Conservation (phyloP, 2,888 invertebrate genomes). For the Leptinotarsa juncta region DNA sequence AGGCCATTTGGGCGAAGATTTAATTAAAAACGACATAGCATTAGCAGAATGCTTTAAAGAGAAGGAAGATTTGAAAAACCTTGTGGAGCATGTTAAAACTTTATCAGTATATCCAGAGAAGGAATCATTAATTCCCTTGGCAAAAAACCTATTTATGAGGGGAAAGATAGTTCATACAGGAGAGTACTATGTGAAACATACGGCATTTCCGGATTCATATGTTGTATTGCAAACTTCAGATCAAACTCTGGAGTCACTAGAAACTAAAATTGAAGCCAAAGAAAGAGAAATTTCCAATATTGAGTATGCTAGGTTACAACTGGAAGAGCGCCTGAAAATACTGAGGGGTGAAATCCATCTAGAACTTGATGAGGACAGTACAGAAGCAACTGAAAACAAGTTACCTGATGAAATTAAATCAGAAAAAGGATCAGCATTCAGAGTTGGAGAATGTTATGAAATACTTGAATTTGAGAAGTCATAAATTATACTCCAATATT, state of each 20-base stretch:
- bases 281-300: slow-evolving; percentile 47
- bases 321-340: slow-evolving; percentile 52
- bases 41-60: slow-evolving; percentile 42
- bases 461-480: slow-evolving; percentile 57
- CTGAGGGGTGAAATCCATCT: slow-evolving; percentile 43
- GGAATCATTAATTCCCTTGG: slow-evolving; percentile 54
- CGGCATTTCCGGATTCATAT: slow-evolving; percentile 52
- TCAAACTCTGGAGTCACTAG: slow-evolving; percentile 50
- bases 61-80: slow-evolving; percentile 45
- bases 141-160: slow-evolving; percentile 59
- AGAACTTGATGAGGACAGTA: too few species aligned
- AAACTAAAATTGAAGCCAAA: slow-evolving; percentile 46
- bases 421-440: slow-evolving; percentile 57
- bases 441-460: slow-evolving; percentile 58
- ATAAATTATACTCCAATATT: background rate
- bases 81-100: slow-evolving; percentile 48
- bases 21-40: slow-evolving; percentile 44
- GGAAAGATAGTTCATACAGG: slow-evolving; percentile 57
- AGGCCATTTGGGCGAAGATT: slow-evolving; percentile 49
- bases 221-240: slow-evolving; percentile 50
- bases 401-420: slow-evolving; percentile 55
- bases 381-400: slow-evolving; percentile 32
- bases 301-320: slow-evolving; percentile 49
- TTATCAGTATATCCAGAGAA: slow-evolving; percentile 54
- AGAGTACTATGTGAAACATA: slow-evolving; percentile 53